Percentiles rank a stretch among this genome's conserved stretches.
Conservation (phyloP, 2,113 vertebrate genomes). For the Globicephala melas region DNA sequence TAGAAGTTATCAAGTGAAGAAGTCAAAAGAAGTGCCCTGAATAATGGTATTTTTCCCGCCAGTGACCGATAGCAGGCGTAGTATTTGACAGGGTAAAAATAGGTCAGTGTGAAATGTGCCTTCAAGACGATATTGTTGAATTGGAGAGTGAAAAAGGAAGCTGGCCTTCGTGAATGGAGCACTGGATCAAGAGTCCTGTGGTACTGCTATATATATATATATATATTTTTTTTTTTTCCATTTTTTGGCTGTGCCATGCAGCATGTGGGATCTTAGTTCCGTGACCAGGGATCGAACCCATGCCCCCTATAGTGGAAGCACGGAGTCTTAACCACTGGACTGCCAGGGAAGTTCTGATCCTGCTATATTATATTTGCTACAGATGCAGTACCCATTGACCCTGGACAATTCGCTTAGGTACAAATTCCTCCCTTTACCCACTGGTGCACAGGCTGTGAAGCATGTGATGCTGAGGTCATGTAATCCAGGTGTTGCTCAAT, state of each 20-base stretch:
- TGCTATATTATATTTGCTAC: background rate
- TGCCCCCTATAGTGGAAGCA: no score
- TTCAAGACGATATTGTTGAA: background rate
- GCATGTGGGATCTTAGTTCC: no score
- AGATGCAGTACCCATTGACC: background rate
- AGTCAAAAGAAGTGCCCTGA: constrained; percentile 2
- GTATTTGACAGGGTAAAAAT: constrained; percentile 29
- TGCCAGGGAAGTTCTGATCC: no score
- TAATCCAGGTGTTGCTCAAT: background rate
- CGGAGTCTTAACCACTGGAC: no score
- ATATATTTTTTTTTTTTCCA: no score
- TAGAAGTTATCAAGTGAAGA: constrained; percentile 47
- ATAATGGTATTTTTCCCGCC: background rate
- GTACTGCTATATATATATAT: background rate
- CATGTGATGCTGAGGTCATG: background rate
- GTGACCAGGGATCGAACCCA: no score
- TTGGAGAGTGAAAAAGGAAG: background rate
- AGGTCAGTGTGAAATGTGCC: background rate
- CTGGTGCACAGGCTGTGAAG: background rate
- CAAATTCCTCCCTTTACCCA: background rate
- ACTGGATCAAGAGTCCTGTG: background rate
- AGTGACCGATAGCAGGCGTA: background rate
- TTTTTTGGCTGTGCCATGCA: no score
- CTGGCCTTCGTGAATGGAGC: background rate
- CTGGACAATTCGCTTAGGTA: background rate